Evolutionary conservation across 2,113 vertebrate genomes (phyloP).

Genomic region (Oryzias javanicus): DNA sequence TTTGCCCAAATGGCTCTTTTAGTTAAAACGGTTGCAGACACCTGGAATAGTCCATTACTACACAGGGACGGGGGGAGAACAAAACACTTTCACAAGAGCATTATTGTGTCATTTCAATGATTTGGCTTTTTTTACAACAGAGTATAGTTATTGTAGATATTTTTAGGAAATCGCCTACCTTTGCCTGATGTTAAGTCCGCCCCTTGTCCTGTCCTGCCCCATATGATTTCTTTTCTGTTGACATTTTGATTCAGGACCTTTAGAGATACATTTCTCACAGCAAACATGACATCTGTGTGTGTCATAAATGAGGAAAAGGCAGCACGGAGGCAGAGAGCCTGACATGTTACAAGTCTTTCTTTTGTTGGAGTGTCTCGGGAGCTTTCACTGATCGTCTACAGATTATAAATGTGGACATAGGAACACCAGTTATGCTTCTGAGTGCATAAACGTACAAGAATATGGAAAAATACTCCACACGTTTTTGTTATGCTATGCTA

Average conservation of each 20-base stretch:
- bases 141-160: too few species aligned
- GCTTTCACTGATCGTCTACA: background rate
- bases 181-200: too few species aligned
- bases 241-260: conserved; percentile 47
- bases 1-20: too few species aligned
- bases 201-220: conserved; percentile 10
- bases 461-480: background rate
- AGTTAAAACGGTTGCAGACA: too few species aligned
- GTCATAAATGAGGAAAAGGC: conserved; percentile 22
- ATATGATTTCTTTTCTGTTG: conserved; percentile 40
- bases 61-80: too few species aligned
- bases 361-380: background rate
- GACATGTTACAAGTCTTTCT: background rate
- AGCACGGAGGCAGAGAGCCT: background rate
- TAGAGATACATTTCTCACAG: conserved; percentile 35
- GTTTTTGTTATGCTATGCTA: background rate
- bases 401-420: background rate
- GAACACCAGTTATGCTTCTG: background rate
- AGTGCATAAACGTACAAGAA: background rate
- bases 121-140: too few species aligned
- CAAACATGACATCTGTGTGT: conserved; percentile 15
- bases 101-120: too few species aligned
- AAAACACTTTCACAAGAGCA: too few species aligned
- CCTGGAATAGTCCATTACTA: too few species aligned
- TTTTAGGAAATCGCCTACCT: too few species aligned